These are phyloP conservation scores for Oligia fasciuncula DNA, from an alignment of 2,888 invertebrate species.

Conservation along the genomic window DNA sequence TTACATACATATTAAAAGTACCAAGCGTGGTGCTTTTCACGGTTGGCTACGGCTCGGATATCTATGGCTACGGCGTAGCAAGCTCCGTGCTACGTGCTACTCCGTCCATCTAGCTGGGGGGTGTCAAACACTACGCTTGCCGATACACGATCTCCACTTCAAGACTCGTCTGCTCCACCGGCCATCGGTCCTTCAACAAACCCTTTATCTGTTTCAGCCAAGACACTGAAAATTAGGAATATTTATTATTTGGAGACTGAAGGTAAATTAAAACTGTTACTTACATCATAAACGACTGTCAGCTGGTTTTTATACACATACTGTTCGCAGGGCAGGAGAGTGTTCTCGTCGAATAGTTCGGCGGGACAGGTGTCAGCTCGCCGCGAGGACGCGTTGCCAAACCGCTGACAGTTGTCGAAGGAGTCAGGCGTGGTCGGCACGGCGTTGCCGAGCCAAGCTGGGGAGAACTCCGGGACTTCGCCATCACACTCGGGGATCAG, in stretches of 20 bases:
- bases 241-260: not conserved
- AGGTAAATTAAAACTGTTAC: constrained; percentile 50
- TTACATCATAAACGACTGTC: constrained; percentile 83
- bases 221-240: not conserved
- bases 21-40: not conserved
- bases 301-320: constrained; percentile 80
- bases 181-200: too few species aligned
- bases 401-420: constrained; percentile 87
- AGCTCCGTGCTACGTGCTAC: not conserved
- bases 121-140: too few species aligned
- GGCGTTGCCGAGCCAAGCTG: constrained; percentile 64
- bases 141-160: too few species aligned
- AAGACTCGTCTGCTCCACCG: too few species aligned
- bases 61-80: not conserved
- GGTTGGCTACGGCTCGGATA: not conserved
- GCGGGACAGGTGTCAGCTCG: constrained; percentile 74
- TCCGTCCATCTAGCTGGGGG: too few species aligned
- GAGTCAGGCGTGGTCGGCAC: constrained; percentile 62
- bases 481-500: constrained; percentile 72
- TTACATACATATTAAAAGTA: not conserved
- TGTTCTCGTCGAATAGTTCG: constrained; percentile 72
- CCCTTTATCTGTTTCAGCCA: not conserved
- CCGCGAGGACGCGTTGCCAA: constrained; percentile 61
- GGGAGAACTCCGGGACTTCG: constrained; percentile 73
- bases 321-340: constrained; percentile 71